Evolutionary conservation across 1,140 invertebrate species (phyloP).

Genomic region (Oryctes rhinoceros): DNA sequence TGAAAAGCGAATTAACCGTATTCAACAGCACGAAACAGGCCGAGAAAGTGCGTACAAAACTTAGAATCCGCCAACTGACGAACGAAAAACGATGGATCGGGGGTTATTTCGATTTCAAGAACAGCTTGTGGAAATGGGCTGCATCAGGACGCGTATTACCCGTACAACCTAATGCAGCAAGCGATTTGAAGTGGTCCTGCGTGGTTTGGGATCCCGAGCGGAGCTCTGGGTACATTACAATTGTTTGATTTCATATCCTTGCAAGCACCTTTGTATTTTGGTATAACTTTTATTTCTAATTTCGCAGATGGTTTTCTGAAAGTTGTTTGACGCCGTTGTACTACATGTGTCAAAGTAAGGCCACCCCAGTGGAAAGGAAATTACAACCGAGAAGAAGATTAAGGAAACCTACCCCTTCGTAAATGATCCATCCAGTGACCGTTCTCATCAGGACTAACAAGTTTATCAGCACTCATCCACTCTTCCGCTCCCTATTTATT

Average conservation of each 20-base stretch:
- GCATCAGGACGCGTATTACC: neutral
- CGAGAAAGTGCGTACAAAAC: neutral
- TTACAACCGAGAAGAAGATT: neutral
- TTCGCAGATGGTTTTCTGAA: conserved; percentile 15
- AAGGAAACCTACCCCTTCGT: neutral
- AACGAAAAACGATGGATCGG: conserved; percentile 24
- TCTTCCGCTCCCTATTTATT: conserved; percentile 7
- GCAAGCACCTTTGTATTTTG: too few species aligned
- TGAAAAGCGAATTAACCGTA: conserved; percentile 14
- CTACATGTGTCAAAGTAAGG: conserved; percentile 37
- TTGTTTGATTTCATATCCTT: too few species aligned
- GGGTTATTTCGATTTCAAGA: conserved; percentile 21
- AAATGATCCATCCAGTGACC: neutral
- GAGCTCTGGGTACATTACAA: neutral
- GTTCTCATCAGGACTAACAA: neutral
- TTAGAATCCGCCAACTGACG: neutral
- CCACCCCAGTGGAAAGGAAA: neutral
- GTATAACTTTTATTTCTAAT: neutral
- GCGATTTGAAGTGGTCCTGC: conserved; percentile 30
- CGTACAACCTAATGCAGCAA: neutral
- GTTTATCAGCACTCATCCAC: neutral
- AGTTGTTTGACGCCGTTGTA: conserved; percentile 11
- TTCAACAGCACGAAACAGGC: conserved; percentile 12
- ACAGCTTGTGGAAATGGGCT: conserved; percentile 31
- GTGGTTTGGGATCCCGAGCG: conserved; percentile 1